A percentile compares a stretch with the other conserved stretches of the same genome.
phyloP scores from a whole-genome alignment of 2,113 vertebrate species.

The human region DNA sequence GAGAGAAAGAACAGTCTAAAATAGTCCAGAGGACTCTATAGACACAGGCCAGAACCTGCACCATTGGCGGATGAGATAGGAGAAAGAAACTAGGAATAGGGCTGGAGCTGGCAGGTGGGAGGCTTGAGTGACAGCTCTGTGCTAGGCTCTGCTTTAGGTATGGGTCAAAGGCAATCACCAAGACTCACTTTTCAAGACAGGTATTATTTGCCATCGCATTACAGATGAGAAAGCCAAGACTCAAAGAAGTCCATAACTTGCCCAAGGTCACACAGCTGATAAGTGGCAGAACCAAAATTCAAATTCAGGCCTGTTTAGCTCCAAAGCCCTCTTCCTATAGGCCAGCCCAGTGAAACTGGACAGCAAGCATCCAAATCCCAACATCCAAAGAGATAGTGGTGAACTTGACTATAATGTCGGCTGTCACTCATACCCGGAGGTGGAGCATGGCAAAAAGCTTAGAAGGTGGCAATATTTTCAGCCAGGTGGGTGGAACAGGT shows the following conservation, averaged over 20 bases:
- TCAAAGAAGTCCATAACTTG: neutral
- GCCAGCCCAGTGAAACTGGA: neutral
- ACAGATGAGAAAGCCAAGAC: neutral
- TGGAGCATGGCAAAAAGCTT: neutral
- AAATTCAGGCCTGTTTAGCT: neutral
- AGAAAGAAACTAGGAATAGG: neutral
- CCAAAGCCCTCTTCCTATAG: neutral
- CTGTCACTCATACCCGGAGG: neutral
- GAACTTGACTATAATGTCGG: neutral
- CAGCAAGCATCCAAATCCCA: neutral
- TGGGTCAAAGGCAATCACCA: neutral
- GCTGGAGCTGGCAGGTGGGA: neutral
- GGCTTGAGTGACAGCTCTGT: neutral
- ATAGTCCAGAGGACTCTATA: neutral
- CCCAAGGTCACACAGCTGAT: neutral
- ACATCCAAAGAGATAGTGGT: neutral
- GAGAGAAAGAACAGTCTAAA: constrained; percentile 38
- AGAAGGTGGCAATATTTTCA: neutral
- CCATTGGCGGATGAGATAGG: too few species aligned
- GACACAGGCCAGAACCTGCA: neutral
- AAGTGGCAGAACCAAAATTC: neutral
- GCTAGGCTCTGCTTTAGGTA: neutral
- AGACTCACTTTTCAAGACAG: neutral
- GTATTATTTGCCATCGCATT: neutral
- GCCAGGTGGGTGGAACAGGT: neutral